Conservation (phyloP, 2,888 invertebrate species). For the Cephus pulcher region DNA sequence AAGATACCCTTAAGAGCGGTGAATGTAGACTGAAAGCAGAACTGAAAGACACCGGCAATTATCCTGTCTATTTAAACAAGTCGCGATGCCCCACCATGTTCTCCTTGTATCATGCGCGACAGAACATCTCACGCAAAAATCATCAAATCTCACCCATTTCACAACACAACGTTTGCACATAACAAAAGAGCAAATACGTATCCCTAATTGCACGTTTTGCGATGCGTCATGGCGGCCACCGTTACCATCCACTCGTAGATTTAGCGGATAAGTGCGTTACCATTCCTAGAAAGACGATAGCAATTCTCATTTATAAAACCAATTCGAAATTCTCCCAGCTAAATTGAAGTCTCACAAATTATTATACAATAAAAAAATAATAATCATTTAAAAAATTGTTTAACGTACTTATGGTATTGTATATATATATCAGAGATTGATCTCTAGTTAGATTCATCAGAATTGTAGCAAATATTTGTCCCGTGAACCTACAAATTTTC, state of each 20-base stretch:
- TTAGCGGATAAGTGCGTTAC: neutral
- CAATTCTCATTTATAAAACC: neutral
- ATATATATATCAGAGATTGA: too few relatives aligned
- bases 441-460: neutral
- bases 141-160: neutral
- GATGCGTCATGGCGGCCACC: neutral
- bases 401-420: too few relatives aligned
- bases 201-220: neutral
- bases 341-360: neutral
- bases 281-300: neutral
- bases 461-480: neutral
- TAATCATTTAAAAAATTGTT: neutral
- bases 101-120: slow-evolving; percentile 32
- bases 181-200: neutral
- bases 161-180: neutral
- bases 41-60: slow-evolving; percentile 51
- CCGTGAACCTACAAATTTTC: neutral
- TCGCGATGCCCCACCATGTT: slow-evolving; percentile 42
- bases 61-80: slow-evolving; percentile 53
- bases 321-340: neutral
- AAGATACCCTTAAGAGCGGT: neutral
- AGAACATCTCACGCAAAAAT: slow-evolving; percentile 2
- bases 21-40: slow-evolving; percentile 11
- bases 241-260: neutral
- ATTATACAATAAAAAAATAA: neutral